Evolutionary conservation across 2,797 vertebrate species (phyloP).

Genomic region (Oreochromis grahami): DNA sequence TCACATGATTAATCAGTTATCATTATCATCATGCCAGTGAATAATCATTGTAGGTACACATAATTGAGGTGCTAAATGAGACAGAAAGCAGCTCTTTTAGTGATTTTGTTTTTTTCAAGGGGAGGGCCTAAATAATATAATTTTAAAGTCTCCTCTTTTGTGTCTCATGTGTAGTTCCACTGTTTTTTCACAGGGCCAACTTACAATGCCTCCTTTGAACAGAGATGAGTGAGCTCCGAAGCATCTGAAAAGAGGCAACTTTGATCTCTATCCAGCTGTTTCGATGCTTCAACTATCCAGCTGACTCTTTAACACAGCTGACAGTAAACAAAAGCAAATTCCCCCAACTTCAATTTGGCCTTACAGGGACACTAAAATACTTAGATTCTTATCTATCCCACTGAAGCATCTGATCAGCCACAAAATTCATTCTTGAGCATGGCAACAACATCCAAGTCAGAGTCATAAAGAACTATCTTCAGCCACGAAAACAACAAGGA

Average conservation of each 20-base stretch:
- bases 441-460: background rate
- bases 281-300: background rate
- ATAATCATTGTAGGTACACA: background rate
- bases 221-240: conserved; percentile 36
- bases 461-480: background rate
- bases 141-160: background rate
- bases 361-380: background rate
- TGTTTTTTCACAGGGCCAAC: conserved; percentile 15
- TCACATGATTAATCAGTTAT: background rate
- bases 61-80: background rate
- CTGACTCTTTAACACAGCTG: background rate
- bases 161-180: background rate
- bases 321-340: conserved; percentile 26
- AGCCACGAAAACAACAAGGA: background rate
- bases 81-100: background rate
- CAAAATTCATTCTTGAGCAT: background rate
- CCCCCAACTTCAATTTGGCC: background rate
- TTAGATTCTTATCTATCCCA: background rate
- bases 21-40: background rate
- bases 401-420: background rate
- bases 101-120: background rate
- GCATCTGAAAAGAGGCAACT: background rate
- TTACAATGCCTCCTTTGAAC: conserved; percentile 41
- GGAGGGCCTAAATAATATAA: background rate
- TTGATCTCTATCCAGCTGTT: conserved; percentile 52